A percentile compares a stretch with the other conserved stretches of the same genome.
phyloP scores from a whole-genome alignment of 2,888 invertebrate genomes.

The Ophonus ardosiacus region DNA sequence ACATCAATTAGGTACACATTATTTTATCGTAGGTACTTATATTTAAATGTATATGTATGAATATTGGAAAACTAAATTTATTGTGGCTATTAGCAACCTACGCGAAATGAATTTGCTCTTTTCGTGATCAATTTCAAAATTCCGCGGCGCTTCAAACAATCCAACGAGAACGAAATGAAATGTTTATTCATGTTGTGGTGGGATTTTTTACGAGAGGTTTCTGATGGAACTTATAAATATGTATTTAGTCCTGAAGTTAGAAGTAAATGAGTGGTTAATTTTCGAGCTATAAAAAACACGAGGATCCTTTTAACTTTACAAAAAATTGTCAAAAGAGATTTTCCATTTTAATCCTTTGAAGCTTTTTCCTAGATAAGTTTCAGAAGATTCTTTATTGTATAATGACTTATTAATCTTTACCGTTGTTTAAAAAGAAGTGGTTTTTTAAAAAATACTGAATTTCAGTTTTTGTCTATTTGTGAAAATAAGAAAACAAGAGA shows the following conservation, averaged over 20 bases:
- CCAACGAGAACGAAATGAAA: slow-evolving; percentile 1
- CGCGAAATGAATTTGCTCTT: neutral
- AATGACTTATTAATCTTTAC: slow-evolving; percentile 18
- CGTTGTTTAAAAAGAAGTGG: neutral
- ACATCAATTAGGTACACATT: too few relatives aligned
- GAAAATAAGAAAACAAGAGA: neutral
- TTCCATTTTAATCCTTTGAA: neutral
- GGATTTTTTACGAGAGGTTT: slow-evolving; percentile 31
- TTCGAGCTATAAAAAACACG: slow-evolving; percentile 30
- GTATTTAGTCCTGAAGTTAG: slow-evolving; percentile 45
- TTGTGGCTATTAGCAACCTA: neutral
- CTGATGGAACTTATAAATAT: slow-evolving; percentile 52
- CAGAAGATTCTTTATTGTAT: slow-evolving; percentile 8
- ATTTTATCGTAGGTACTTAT: too few relatives aligned
- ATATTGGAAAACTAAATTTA: neutral
- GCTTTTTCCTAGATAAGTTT: slow-evolving; percentile 15
- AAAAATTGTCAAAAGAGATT: slow-evolving; percentile 12
- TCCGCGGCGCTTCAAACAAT: neutral
- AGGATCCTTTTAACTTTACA: slow-evolving; percentile 3
- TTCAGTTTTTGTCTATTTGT: neutral
- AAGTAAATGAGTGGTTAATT: slow-evolving; percentile 55
- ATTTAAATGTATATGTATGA: neutral
- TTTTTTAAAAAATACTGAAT: neutral
- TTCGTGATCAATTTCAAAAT: neutral
- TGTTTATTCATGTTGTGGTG: slow-evolving; percentile 19